phyloP scores from a whole-genome alignment of 2,797 vertebrate genomes.

The Gobio occitaniae region DNA sequence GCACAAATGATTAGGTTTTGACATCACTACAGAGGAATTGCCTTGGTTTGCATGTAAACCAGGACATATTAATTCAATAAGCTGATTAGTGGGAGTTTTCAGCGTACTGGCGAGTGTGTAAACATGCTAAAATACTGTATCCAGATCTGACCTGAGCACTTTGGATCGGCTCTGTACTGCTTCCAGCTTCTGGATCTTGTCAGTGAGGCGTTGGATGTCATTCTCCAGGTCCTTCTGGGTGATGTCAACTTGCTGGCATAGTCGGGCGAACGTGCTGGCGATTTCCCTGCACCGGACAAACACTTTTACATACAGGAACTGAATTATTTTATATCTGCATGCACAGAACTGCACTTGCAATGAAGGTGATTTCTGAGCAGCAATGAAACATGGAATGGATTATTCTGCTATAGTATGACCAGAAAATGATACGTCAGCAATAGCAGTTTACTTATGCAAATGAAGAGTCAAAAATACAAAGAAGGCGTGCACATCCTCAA shows the following conservation, averaged over 20 bases:
- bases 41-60: neutral
- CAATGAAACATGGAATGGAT: neutral
- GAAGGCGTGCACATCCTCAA: too few species aligned
- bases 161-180: constrained; percentile 88
- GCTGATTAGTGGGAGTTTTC: neutral
- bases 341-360: neutral
- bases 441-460: too few species aligned
- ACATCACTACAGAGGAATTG: neutral
- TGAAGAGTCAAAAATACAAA: neutral
- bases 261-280: constrained; percentile 78
- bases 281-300: constrained; percentile 84
- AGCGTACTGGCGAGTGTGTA: neutral
- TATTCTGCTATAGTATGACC: too few species aligned
- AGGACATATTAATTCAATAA: neutral
- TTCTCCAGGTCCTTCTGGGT: constrained; percentile 89
- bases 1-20: neutral
- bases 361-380: neutral
- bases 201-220: constrained; percentile 86
- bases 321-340: neutral
- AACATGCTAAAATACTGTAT: neutral
- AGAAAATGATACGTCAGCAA: too few species aligned
- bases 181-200: constrained; percentile 89
- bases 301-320: neutral
- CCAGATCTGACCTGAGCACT: constrained; percentile 81
- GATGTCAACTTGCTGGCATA: constrained; percentile 87